phyloP scores from a whole-genome alignment of 2,113 vertebrate species.

The Corapipo altera region DNA sequence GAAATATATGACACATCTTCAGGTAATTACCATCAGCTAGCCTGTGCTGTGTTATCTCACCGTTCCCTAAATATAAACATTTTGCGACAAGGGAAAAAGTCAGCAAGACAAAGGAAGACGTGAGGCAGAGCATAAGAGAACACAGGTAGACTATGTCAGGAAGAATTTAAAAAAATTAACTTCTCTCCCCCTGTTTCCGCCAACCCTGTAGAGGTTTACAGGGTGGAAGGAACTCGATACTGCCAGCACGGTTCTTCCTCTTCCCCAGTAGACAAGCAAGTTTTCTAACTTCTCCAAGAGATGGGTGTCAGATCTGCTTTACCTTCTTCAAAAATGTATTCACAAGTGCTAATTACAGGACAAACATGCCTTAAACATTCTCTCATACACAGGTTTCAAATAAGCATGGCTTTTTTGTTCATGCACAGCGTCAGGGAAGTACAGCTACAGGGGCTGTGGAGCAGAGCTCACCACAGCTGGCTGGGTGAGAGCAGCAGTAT shows the following conservation, averaged over 20 bases:
- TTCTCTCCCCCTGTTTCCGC: background rate
- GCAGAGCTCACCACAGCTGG: background rate
- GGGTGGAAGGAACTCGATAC: background rate
- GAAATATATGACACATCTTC: background rate
- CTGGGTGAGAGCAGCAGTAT: background rate
- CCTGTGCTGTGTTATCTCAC: background rate
- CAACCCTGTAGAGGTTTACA: background rate
- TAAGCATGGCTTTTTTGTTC: background rate
- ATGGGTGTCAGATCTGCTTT: background rate
- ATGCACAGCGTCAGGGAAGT: background rate
- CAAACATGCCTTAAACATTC: background rate
- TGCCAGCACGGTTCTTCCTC: background rate
- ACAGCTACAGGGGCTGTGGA: background rate
- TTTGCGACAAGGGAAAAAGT: background rate
- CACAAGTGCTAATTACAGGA: background rate
- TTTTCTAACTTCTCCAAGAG: background rate
- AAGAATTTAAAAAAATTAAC: background rate
- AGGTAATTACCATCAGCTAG: background rate
- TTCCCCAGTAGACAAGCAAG: background rate
- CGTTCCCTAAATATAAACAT: background rate
- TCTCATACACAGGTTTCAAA: background rate
- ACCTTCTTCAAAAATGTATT: background rate
- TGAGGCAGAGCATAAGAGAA: background rate
- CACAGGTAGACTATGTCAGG: accelerated
- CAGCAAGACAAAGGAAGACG: background rate